Percentiles rank a stretch among this genome's conserved stretches.
Conservation (phyloP, 1,140 invertebrate genomes). For the Maniola jurtina region DNA sequence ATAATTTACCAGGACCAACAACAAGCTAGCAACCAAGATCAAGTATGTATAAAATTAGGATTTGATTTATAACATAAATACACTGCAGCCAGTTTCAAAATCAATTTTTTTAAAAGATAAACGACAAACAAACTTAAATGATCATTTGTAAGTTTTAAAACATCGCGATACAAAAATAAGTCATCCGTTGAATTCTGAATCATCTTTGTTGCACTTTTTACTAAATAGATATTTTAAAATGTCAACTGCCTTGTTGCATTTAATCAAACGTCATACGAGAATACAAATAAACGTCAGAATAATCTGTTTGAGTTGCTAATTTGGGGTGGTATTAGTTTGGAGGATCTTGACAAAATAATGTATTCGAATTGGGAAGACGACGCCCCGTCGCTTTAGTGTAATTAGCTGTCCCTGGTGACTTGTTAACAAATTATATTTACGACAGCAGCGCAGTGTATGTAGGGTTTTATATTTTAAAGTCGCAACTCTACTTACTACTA, state of each 20-base stretch:
- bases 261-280: conserved; percentile 4
- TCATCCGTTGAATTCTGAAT: neutral
- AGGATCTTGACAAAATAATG: conserved; percentile 51
- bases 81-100: neutral
- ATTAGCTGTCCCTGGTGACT: conserved; percentile 68
- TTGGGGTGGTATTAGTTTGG: conserved; percentile 42
- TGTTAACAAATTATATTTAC: conserved; percentile 76
- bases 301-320: conserved; percentile 35
- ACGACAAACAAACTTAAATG: neutral
- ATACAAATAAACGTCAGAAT: conserved; percentile 1
- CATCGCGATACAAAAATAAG: neutral
- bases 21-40: too few relatives aligned
- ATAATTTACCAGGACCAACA: too few relatives aligned
- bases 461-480: too few relatives aligned
- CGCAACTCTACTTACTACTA: too few relatives aligned
- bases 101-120: neutral
- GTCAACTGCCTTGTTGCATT: neutral
- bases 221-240: neutral
- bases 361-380: conserved; percentile 48
- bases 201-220: neutral
- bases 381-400: conserved; percentile 58
- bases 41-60: too few relatives aligned
- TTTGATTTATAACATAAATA: too few relatives aligned
- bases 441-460: neutral
- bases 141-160: neutral